Evolutionary conservation across 1,140 invertebrate species (phyloP).

Genomic region (Sogatella furcifera): DNA sequence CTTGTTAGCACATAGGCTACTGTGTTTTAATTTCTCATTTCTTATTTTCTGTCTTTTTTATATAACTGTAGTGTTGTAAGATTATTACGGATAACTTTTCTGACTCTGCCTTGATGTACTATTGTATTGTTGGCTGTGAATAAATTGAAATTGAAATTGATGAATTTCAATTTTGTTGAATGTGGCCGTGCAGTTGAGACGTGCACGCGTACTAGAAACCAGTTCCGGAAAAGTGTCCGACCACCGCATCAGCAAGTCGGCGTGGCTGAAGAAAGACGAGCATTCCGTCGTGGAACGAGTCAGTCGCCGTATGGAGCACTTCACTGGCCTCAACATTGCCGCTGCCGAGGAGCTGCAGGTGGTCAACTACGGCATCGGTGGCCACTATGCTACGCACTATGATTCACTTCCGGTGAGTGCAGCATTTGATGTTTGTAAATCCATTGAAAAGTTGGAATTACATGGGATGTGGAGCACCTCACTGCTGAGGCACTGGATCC

Average conservation of each 20-base stretch:
- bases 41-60: no score
- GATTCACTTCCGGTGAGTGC: constrained; percentile 82
- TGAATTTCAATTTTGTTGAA: constrained; percentile 7
- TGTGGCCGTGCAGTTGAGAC: constrained; percentile 72
- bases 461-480: no score
- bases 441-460: no score
- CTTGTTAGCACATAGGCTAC: no score
- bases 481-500: no score
- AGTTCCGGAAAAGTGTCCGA: constrained; percentile 84
- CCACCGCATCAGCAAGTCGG: constrained; percentile 95
- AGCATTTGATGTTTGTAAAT: no score
- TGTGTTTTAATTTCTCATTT: no score
- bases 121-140: no score
- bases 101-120: no score
- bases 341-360: constrained; percentile 94
- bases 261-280: constrained; percentile 84
- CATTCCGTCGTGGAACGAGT: constrained; percentile 62
- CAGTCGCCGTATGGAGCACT: constrained; percentile 58
- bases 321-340: constrained; percentile 72
- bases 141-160: no score
- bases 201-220: constrained; percentile 94
- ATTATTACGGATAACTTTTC: no score
- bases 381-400: constrained; percentile 98
- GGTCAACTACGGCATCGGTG: constrained; percentile 98
- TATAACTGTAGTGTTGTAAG: no score